phyloP scores from a whole-genome alignment of 2,888 invertebrate genomes.

The Harpagoxenus sublaevis region DNA sequence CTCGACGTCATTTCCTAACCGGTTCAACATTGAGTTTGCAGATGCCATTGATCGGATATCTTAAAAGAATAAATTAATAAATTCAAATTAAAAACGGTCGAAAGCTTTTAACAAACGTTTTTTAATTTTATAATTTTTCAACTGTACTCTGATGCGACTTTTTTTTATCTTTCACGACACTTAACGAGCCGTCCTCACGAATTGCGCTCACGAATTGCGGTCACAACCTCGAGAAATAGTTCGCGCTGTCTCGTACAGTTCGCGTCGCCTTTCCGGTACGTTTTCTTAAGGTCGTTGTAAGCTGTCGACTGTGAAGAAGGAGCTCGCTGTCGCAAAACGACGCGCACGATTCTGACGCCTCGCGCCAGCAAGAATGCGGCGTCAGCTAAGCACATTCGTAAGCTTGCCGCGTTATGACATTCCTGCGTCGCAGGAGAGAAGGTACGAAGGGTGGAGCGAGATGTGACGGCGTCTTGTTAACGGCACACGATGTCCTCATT shows the following conservation, averaged over 20 bases:
- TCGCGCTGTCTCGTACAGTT: constrained; percentile 10
- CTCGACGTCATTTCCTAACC: constrained; percentile 41
- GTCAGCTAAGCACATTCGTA: constrained; percentile 71
- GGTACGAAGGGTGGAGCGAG: constrained; percentile 46
- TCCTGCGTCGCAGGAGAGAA: constrained; percentile 58
- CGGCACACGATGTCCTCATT: constrained; percentile 79
- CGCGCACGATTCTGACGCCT: constrained; percentile 58
- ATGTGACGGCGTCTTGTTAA: constrained; percentile 80
- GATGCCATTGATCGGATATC: constrained; percentile 39
- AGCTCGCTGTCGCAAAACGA: constrained; percentile 45
- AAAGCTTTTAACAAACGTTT: not conserved
- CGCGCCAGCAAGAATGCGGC: constrained; percentile 55
- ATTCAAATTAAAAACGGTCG: not conserved
- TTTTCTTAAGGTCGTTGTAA: constrained; percentile 56
- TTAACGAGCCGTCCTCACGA: constrained; percentile 33
- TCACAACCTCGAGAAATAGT: constrained; percentile 56
- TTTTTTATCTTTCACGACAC: constrained; percentile 18
- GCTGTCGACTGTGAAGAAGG: constrained; percentile 33
- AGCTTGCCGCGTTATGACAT: constrained; percentile 72
- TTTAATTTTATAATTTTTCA: not conserved
- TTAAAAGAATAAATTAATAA: not conserved
- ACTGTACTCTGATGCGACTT: constrained; percentile 40
- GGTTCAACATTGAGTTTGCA: constrained; percentile 51
- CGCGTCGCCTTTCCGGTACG: constrained; percentile 24
- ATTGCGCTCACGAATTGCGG: constrained; percentile 51